Conservation (phyloP, 2,113 vertebrate genomes). For the Rhabdomys dilectus region DNA sequence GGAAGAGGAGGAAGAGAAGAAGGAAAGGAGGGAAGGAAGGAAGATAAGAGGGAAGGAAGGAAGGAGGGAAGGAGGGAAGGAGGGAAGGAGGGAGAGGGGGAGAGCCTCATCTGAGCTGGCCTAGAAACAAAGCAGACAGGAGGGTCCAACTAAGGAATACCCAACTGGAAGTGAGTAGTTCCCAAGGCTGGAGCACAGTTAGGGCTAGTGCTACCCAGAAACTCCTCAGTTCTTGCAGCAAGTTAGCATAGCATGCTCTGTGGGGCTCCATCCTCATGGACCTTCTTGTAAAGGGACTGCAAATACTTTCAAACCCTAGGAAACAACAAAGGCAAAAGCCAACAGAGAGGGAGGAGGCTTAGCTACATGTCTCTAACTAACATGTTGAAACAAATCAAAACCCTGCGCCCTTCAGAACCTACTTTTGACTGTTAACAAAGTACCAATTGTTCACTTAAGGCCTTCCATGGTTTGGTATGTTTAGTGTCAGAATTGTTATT, state of each 20-base stretch:
- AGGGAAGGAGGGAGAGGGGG: background rate
- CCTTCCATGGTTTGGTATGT: background rate
- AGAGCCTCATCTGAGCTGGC: background rate
- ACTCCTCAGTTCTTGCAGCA: background rate
- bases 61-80: background rate
- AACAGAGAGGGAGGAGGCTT: background rate
- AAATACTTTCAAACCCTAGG: background rate
- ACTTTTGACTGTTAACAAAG: conserved; percentile 42
- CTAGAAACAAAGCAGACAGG: background rate
- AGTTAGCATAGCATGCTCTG: background rate
- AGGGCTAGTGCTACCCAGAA: background rate
- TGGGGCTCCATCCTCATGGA: background rate
- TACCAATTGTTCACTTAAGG: conserved; percentile 2
- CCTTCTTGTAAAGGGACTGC: background rate
- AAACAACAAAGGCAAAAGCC: background rate
- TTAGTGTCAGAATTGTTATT: conserved; percentile 8
- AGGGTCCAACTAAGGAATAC: background rate
- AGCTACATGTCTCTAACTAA: background rate
- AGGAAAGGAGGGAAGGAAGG: background rate
- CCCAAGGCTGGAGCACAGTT: background rate
- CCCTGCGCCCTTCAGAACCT: background rate
- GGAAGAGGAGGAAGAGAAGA: accelerated
- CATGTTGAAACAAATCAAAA: background rate
- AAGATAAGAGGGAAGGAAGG: background rate
- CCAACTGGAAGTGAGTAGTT: background rate